A percentile compares a stretch with the other conserved stretches of the same genome.
Evolutionary conservation across 2,113 vertebrate species (phyloP).

Genomic region (Philantomba maxwellii): DNA sequence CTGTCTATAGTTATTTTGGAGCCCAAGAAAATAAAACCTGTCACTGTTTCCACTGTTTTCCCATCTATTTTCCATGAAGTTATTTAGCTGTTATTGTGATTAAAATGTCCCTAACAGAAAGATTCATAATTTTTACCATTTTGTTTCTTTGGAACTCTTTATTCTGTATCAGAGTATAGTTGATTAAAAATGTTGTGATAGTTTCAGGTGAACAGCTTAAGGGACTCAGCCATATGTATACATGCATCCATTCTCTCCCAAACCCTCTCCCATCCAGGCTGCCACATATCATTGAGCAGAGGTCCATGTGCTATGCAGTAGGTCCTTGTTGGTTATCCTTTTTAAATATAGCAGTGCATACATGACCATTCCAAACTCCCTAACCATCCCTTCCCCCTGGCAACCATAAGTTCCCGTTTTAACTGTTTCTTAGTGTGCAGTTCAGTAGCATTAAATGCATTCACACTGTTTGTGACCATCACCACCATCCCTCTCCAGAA

Average conservation of each 20-base stretch:
- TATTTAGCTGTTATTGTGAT: background rate
- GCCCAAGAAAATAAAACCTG: background rate
- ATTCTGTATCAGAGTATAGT: background rate
- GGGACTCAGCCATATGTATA: background rate
- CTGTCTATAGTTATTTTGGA: background rate
- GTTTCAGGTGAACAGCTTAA: background rate
- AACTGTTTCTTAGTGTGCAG: background rate
- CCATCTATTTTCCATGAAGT: background rate
- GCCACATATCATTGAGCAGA: background rate
- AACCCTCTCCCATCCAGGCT: background rate
- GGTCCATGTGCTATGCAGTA: background rate
- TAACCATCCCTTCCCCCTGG: background rate
- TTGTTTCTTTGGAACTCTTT: background rate
- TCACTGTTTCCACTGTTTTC: background rate
- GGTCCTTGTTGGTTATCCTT: background rate
- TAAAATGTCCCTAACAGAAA: background rate
- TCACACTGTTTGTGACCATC: background rate
- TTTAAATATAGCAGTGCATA: background rate
- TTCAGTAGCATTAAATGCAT: background rate
- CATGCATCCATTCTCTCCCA: background rate
- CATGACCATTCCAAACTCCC: background rate
- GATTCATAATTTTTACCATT: background rate
- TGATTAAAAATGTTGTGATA: background rate
- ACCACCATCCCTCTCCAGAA: background rate
- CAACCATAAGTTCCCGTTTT: background rate